These are phyloP conservation scores for Stegastes partitus DNA, from an alignment of 2,113 vertebrate species.

Conservation along the genomic window DNA sequence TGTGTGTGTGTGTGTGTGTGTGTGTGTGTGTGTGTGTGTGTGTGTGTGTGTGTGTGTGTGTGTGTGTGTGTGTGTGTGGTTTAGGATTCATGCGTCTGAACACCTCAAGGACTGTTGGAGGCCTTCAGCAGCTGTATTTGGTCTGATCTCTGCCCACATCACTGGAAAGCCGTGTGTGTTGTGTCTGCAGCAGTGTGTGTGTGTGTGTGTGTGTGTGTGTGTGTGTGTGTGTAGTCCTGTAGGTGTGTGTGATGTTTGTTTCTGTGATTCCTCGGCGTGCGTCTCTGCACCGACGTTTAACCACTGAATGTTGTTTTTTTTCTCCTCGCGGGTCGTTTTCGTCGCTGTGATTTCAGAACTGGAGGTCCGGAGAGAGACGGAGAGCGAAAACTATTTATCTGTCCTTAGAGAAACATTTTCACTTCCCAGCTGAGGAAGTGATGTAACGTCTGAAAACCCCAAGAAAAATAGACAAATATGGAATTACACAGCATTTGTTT, in stretches of 20 bases:
- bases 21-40: not conserved
- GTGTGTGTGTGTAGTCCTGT: conserved; percentile 26
- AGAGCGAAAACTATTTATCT: conserved; percentile 54
- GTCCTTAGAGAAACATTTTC: conserved; percentile 57
- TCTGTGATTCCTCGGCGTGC: conserved; percentile 48
- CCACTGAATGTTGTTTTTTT: conserved; percentile 23
- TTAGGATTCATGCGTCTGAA: conserved; percentile 33
- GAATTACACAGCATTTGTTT: conserved; percentile 25
- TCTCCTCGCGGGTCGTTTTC: conserved; percentile 42
- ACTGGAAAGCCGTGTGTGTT: conserved; percentile 42
- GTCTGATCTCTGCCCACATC: conserved; percentile 67
- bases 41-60: not conserved
- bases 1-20: not conserved
- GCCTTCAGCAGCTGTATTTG: conserved; percentile 48
- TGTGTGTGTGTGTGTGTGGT: not conserved
- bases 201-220: not conserved
- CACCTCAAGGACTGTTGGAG: conserved; percentile 54
- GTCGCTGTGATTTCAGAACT: conserved; percentile 44
- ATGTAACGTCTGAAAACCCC: conserved; percentile 66
- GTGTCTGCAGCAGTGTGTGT: conserved; percentile 39
- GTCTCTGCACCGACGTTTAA: conserved; percentile 42
- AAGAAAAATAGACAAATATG: conserved; percentile 30
- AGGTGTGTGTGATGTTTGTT: conserved; percentile 57
- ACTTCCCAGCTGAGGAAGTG: conserved; percentile 38
- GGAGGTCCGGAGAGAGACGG: conserved; percentile 6